Evolutionary conservation across 1,140 invertebrate genomes (phyloP).

Genomic region (Drosophila teissieri): DNA sequence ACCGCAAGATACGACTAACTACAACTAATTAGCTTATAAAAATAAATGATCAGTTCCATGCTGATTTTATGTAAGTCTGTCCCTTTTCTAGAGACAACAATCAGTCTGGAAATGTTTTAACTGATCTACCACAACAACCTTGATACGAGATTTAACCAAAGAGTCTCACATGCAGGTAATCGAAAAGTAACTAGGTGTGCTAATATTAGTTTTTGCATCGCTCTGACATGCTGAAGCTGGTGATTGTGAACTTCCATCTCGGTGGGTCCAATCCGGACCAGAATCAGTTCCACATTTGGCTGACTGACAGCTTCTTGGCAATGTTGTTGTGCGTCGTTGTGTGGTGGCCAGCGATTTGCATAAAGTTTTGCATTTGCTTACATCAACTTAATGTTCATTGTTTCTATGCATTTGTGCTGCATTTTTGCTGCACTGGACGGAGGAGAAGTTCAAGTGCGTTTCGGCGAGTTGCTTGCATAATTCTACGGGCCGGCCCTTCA

Average conservation of each 20-base stretch:
- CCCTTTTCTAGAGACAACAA: too few species aligned
- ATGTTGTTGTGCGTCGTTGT: constrained; percentile 37
- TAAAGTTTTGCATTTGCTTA: constrained; percentile 59
- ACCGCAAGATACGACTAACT: too few species aligned
- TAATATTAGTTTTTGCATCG: neutral
- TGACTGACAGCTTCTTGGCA: constrained; percentile 55
- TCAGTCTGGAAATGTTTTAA: too few species aligned
- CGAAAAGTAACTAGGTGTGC: neutral
- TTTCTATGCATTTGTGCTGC: constrained; percentile 79
- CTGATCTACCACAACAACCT: too few species aligned
- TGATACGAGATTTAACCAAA: neutral
- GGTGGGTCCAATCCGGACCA: constrained; percentile 1
- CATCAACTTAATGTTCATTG: constrained; percentile 79
- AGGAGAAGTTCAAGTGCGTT: constrained; percentile 75
- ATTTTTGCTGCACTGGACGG: constrained; percentile 53
- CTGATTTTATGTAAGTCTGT: too few species aligned
- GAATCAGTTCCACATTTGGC: constrained; percentile 34
- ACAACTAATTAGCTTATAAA: too few species aligned
- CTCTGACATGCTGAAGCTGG: constrained; percentile 42
- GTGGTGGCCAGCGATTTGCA: constrained; percentile 53
- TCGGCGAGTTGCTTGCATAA: constrained; percentile 63
- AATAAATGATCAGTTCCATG: too few species aligned
- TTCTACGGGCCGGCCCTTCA: constrained; percentile 49
- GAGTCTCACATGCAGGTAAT: neutral
- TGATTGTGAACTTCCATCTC: constrained; percentile 21